Evolutionary conservation across 2,797 vertebrate genomes (phyloP).

Genomic region (Mus spretus): DNA sequence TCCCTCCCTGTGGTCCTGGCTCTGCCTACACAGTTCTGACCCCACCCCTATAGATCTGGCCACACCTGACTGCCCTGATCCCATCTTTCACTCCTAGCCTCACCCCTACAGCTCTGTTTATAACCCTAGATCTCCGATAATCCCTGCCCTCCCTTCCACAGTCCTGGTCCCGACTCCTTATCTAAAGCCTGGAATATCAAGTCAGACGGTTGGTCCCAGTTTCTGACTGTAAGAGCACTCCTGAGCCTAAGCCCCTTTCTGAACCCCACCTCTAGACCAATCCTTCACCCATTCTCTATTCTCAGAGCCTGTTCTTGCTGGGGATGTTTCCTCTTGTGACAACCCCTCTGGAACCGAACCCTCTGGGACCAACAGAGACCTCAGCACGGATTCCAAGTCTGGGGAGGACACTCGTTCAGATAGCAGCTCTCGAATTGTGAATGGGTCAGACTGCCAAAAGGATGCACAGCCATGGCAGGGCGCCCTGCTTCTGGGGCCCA

Average conservation of each 20-base stretch:
- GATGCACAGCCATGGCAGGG: constrained; percentile 79
- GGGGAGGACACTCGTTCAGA: accelerated
- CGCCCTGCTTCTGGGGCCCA: constrained; percentile 51
- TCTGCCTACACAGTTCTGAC: neutral
- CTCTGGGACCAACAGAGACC: neutral
- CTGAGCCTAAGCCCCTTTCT: neutral
- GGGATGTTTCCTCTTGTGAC: neutral
- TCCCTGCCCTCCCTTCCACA: neutral
- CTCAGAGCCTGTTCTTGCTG: constrained; percentile 48
- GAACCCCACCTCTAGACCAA: neutral
- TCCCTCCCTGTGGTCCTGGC: neutral
- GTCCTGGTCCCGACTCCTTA: neutral
- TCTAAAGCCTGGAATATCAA: neutral
- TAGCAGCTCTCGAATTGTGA: constrained; percentile 74
- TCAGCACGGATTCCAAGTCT: neutral
- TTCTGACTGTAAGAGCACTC: neutral
- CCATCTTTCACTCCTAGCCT: neutral
- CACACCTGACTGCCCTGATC: neutral
- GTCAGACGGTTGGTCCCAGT: neutral
- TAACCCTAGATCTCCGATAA: neutral
- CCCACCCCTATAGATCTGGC: neutral
- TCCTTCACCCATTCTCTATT: neutral
- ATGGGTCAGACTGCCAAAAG: constrained; percentile 37
- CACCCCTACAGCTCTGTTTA: neutral
- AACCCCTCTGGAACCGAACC: accelerated